Evolutionary conservation across 2,797 vertebrate genomes (phyloP), one percentile per base, ranked within the genome.

Genomic region (Melanotaenia parkinsoni): DNA sequence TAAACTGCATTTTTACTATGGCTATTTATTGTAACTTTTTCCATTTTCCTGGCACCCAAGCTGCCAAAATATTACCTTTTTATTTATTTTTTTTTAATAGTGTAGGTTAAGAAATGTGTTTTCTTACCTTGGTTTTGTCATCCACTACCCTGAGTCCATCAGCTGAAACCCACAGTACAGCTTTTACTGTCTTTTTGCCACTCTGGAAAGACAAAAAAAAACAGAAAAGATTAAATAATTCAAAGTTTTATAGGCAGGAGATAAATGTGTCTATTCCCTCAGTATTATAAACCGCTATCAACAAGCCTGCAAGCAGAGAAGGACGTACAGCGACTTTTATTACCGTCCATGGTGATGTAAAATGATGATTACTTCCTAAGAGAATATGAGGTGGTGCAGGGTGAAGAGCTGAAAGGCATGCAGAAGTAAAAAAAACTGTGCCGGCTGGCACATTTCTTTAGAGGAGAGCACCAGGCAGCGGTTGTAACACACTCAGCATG

Each of bases 101-200:
- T 47, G 8, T n/a, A 47, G 6, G 20, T n/a, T 47, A n/a, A n/a
- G 7, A 26, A 58, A 54, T 5, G 6, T 40, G 14, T 58, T 53
- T 12, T 47, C 85, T 81, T 86, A 98, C 97, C 96, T 98, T 98
- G 16, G 97, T 98, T 91, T 97, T 97, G 86, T 98, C 97, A 16
- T 98, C 96, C 77, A 98, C 97, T 51, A 98, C 96, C 70, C 97
- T 93, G 81, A 98, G 95, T 58, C 96, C 96, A 40, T 98, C 97
- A 0, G 97, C 96, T 0, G 96, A 98, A 58, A 98, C 96, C 96
- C 96, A 98, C 64, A 98, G 85, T 10, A 98, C 94, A 1, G 97
- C 96, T 81, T 97, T 97, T 20, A 98, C 96, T 0, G 96, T 96
- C 86, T 98, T 98, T 80, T 96, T 96, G 30, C 97, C 96, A 1